A percentile compares a stretch with the other conserved stretches of the same genome.
Conservation (phyloP, 2,888 invertebrate species). For the Dione vanillae region DNA sequence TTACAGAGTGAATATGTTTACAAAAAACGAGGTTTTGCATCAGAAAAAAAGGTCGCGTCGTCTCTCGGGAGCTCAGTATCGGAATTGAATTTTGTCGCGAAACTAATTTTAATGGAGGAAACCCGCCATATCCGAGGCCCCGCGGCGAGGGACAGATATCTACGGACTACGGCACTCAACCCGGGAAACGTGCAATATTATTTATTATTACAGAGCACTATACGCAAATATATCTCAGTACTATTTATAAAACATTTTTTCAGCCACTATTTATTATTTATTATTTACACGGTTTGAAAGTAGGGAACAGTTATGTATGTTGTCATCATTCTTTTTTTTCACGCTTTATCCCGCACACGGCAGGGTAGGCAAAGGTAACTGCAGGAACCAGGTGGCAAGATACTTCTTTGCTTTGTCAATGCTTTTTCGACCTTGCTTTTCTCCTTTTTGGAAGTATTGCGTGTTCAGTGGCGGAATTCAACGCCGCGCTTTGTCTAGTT, state of each 20-base stretch:
- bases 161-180: neutral
- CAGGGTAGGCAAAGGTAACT: too few species aligned
- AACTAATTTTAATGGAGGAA: constrained; percentile 65
- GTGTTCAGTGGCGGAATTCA: too few species aligned
- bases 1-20: constrained; percentile 37
- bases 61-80: constrained; percentile 51
- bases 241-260: neutral
- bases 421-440: too few species aligned
- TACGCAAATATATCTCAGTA: neutral
- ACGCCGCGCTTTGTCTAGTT: too few species aligned
- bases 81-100: constrained; percentile 64
- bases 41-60: constrained; percentile 44
- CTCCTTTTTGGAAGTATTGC: too few species aligned
- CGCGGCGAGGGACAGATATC: neutral
- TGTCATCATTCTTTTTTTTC: too few species aligned
- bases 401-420: too few species aligned
- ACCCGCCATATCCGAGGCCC: constrained; percentile 15
- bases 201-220: neutral
- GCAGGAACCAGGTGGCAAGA: too few species aligned
- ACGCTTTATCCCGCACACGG: too few species aligned
- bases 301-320: too few species aligned
- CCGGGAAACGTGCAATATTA: neutral
- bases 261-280: too few species aligned
- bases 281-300: too few species aligned
- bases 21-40: constrained; percentile 30